Evolutionary conservation across 2,888 invertebrate genomes (phyloP), one percentile per base, ranked within the genome.

Genomic region (Glyphotaelius pellucidus): DNA sequence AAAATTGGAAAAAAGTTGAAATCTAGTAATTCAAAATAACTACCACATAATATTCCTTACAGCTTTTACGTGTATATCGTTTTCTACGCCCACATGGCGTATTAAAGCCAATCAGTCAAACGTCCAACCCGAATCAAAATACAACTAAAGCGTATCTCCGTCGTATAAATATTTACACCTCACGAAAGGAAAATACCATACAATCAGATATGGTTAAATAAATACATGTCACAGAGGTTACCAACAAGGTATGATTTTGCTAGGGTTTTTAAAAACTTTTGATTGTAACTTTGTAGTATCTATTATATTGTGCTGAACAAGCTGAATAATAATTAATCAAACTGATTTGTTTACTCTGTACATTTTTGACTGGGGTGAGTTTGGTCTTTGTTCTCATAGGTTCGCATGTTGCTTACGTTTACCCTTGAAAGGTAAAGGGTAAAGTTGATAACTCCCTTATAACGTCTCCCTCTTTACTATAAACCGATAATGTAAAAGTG

Each of bases 241-340:
- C 35, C n/a, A 80, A n/a, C 25, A 14, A 89, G 89, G 35, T 79
- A 80, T 35, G 79, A 32, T 35, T 89, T 80, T 89, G 38, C 67
- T 25, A 30, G 3, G 14, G n/a, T 15, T 80, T 79, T 80, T 25
- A 35, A 89, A 32, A 80, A 89, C 35, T 35, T 80, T 15, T 52
- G 2, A 52, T 47, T 1, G 12, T 86, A 30, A 30, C 52, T 47
- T 15, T 25, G 47, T 42, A 11, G 81, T 89, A 35, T 79, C 38
- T 35, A 15, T 31, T 32, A 42, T 25, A n/a, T 5, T 52, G 80
- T 31, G 35, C 19, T 19, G 67, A 67, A 67, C 25, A 31, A 11
- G 80, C 31, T 30, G 1, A 80, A 31, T 47, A 90, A 89, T 86
- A 89, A 91, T 91, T 91, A 91, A 91, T 91, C 91, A 91, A 84